phyloP scores from a whole-genome alignment of 2,113 vertebrate genomes.

The Brienomyrus longianalis region DNA sequence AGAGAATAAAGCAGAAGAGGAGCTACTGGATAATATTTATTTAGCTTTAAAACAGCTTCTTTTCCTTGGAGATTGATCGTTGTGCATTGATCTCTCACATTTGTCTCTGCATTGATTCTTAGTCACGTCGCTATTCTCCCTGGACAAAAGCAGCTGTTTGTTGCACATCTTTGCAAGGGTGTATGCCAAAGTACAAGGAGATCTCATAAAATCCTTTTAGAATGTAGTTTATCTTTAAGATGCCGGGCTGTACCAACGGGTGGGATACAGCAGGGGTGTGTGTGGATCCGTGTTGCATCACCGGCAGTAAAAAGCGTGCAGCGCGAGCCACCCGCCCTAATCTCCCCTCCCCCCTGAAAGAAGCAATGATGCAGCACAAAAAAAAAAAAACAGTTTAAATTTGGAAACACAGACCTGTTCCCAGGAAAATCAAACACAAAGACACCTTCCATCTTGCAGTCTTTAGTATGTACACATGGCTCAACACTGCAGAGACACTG shows the following conservation, averaged over 20 bases:
- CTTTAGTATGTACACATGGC: not conserved
- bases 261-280: slow-evolving; percentile 10
- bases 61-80: not conserved
- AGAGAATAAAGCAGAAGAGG: not conserved
- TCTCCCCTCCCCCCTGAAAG: not conserved
- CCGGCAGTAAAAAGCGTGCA: not conserved
- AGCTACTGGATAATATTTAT: not conserved
- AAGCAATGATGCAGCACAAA: slow-evolving; percentile 23
- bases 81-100: not conserved
- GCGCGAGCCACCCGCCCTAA: not conserved
- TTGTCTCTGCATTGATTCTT: not conserved
- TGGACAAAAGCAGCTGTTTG: not conserved
- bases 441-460: not conserved
- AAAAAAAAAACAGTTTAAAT: slow-evolving; percentile 12
- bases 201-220: not conserved
- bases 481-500: not conserved
- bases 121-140: not conserved
- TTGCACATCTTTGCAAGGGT: not conserved
- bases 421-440: not conserved
- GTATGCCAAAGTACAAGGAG: not conserved
- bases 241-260: slow-evolving; percentile 3
- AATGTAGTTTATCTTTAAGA: slow-evolving; percentile 16
- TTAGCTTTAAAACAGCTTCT: not conserved
- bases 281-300: slow-evolving; percentile 15
- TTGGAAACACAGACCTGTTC: slow-evolving; percentile 13